phyloP scores from a whole-genome alignment of 2,888 invertebrate genomes.

The Clivina fossor region DNA sequence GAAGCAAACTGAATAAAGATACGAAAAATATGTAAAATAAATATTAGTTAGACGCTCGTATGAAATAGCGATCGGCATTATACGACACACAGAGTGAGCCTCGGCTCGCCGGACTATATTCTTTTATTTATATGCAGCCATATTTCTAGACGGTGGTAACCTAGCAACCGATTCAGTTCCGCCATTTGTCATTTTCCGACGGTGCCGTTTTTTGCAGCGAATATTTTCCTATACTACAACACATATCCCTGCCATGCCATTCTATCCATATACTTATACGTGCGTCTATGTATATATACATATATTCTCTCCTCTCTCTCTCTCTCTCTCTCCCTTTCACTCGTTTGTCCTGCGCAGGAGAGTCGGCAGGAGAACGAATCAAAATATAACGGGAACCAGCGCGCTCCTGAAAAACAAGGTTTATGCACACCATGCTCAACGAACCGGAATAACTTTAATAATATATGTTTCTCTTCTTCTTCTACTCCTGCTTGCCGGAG shows the following conservation, averaged over 20 bases:
- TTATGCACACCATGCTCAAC: conserved; percentile 39
- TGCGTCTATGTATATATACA: conserved; percentile 1
- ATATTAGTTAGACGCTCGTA: too few relatives aligned
- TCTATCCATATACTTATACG: conserved; percentile 6
- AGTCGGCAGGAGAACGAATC: too few relatives aligned
- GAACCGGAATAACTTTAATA: conserved; percentile 41
- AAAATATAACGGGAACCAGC: too few relatives aligned
- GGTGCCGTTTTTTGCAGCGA: conserved; percentile 47
- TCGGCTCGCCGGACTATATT: conserved; percentile 45
- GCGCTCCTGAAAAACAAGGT: conserved; percentile 31
- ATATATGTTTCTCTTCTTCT: conserved; percentile 37
- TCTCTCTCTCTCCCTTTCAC: too few relatives aligned
- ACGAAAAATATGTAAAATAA: too few relatives aligned
- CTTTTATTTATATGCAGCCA: conserved; percentile 52
- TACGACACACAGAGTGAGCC: too few relatives aligned
- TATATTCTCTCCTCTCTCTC: too few relatives aligned
- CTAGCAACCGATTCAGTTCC: conserved; percentile 49
- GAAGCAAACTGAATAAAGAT: too few relatives aligned
- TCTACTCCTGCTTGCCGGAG: conserved; percentile 1
- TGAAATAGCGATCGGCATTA: too few relatives aligned
- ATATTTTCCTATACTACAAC: conserved; percentile 48
- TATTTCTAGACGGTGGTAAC: conserved; percentile 48
- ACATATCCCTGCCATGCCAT: conserved; percentile 39
- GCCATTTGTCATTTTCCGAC: conserved; percentile 51
- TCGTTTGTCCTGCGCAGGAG: too few relatives aligned